Percentiles rank a stretch among this genome's conserved stretches.
These are phyloP conservation scores for Excalfactoria chinensis DNA, from an alignment of 2,113 vertebrate species.

Conservation along the genomic window DNA sequence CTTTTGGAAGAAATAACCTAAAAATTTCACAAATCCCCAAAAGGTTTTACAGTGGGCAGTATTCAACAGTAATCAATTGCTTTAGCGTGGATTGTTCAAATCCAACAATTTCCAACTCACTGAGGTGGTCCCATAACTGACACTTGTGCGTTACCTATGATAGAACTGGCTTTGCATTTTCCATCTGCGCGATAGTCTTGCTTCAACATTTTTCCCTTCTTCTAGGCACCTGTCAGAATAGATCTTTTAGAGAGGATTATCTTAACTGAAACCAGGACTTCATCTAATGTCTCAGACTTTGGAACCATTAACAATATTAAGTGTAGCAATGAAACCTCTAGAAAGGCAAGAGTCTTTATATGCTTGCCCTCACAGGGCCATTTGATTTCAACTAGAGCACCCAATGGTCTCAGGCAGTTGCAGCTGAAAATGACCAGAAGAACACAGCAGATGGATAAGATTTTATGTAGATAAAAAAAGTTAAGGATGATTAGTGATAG, in stretches of 20 bases:
- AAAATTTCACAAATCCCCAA: not conserved
- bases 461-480: not conserved
- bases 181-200: not conserved
- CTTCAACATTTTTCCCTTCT: not conserved
- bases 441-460: not conserved
- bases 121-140: not conserved
- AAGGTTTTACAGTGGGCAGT: not conserved
- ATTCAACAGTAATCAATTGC: not conserved
- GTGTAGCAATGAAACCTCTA: not conserved
- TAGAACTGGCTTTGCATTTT: not conserved
- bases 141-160: not conserved
- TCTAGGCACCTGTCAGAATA: not conserved
- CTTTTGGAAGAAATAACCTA: not conserved
- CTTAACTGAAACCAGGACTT: not conserved
- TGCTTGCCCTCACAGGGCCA: not conserved
- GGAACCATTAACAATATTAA: not conserved
- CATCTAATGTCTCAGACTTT: not conserved
- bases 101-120: not conserved
- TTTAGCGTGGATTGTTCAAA: not conserved
- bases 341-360: not conserved
- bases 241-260: not conserved
- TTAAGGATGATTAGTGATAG: not conserved
- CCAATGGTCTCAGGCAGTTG: constrained; percentile 17
- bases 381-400: constrained; percentile 10
- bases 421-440: not conserved